These are phyloP conservation scores for Drosophila azteca DNA, from an alignment of 1,140 invertebrate genomes.

Conservation along the genomic window DNA sequence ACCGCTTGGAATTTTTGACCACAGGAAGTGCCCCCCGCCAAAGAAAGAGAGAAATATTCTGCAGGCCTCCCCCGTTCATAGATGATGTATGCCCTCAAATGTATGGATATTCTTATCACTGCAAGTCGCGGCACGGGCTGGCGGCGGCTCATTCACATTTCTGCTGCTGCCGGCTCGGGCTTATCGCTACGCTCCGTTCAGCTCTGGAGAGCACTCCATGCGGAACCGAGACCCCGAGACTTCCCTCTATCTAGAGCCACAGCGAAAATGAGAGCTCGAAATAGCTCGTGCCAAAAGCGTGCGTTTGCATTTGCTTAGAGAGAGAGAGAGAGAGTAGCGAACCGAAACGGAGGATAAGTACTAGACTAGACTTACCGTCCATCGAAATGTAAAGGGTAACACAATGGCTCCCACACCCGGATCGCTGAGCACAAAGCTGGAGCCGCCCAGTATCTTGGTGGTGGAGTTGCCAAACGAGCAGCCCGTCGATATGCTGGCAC, in stretches of 20 bases:
- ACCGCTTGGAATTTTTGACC: constrained; percentile 6
- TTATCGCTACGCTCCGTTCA: constrained; percentile 31
- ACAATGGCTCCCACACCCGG: constrained; percentile 90
- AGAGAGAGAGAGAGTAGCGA: not conserved
- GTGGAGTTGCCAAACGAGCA: constrained; percentile 95
- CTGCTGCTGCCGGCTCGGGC: constrained; percentile 42
- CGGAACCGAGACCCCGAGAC: constrained; percentile 30
- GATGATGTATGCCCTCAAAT: not conserved
- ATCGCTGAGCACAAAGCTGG: constrained; percentile 93
- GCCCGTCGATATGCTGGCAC: constrained; percentile 85
- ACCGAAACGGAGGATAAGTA: not conserved
- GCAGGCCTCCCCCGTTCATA: constrained; percentile 9
- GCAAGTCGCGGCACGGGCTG: constrained; percentile 31
- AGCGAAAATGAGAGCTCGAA: constrained; percentile 20
- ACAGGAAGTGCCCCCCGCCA: constrained; percentile 14
- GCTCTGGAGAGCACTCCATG: constrained; percentile 30
- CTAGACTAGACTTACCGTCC: constrained; percentile 89
- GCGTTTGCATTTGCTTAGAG: constrained; percentile 23
- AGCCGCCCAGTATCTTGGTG: constrained; percentile 92
- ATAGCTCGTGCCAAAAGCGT: constrained; percentile 75
- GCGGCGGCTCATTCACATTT: constrained; percentile 37
- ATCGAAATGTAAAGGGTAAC: constrained; percentile 94
- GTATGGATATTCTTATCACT: constrained; percentile 31
- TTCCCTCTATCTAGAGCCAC: constrained; percentile 19
- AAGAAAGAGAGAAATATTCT: not conserved